Percentiles rank a stretch among this genome's conserved stretches.
These are phyloP conservation scores for Diplodus puntazzo DNA, from an alignment of 2,797 vertebrate genomes.

Conservation along the genomic window DNA sequence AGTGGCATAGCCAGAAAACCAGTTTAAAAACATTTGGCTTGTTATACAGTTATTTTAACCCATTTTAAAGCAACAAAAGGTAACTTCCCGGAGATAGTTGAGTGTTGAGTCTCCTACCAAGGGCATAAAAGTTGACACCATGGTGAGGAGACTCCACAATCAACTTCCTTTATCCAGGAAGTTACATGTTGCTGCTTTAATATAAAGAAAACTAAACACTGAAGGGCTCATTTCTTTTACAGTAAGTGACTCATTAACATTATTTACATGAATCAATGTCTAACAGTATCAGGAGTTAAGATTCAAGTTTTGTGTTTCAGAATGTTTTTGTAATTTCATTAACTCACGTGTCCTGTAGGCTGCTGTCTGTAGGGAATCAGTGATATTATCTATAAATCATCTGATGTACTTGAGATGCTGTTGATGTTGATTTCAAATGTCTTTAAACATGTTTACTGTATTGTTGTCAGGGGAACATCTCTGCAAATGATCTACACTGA, in stretches of 20 bases:
- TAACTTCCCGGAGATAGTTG: no score
- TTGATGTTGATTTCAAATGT: not conserved
- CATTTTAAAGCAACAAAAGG: no score
- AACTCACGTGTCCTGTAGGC: no score
- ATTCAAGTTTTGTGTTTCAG: not conserved
- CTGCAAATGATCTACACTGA: not conserved
- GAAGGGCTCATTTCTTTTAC: not conserved
- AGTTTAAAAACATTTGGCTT: no score
- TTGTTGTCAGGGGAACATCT: not conserved
- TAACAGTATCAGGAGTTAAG: not conserved
- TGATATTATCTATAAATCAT: not conserved
- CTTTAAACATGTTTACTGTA: not conserved
- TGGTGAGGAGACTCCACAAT: no score
- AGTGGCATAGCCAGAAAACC: not conserved
- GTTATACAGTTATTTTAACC: no score
- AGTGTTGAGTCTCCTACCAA: no score
- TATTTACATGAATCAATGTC: not conserved
- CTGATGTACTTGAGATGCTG: not conserved
- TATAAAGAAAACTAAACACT: not conserved
- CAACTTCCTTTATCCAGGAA: no score
- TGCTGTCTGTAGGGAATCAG: not conserved
- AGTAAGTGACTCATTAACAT: not conserved
- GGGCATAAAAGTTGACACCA: no score
- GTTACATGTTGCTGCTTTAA: not conserved
- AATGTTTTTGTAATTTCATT: not conserved